These are phyloP conservation scores for Meloidogyne exigua DNA, from an alignment of 1,140 invertebrate genomes.

Conservation along the genomic window DNA sequence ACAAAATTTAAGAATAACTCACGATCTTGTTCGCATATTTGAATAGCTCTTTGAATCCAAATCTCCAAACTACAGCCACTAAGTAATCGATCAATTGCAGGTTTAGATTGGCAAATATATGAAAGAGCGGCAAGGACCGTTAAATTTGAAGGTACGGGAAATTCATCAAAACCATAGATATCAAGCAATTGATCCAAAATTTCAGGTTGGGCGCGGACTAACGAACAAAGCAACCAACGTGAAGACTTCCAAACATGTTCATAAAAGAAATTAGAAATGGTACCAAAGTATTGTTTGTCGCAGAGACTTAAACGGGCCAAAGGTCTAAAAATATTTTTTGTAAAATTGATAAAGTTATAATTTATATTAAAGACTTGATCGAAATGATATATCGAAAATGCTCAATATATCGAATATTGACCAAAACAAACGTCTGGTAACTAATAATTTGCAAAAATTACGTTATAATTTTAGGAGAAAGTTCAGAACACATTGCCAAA, in stretches of 20 bases:
- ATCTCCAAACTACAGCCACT: slow-evolving; percentile 10
- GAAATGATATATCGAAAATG: too few relatives aligned
- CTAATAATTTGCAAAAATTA: neutral
- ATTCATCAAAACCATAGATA: slow-evolving; percentile 3
- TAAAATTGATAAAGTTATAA: too few relatives aligned
- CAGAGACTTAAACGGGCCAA: neutral
- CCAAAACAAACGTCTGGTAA: too few relatives aligned
- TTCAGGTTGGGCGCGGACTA: slow-evolving; percentile 26
- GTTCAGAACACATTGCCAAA: slow-evolving; percentile 41
- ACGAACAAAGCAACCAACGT: slow-evolving; percentile 36
- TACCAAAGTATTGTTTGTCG: neutral
- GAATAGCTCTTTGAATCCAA: slow-evolving; percentile 28
- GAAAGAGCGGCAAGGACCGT: slow-evolving; percentile 17
- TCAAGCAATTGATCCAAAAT: slow-evolving; percentile 21
- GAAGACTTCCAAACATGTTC: slow-evolving; percentile 9
- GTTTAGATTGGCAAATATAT: slow-evolving; percentile 31
- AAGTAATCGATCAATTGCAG: slow-evolving; percentile 22
- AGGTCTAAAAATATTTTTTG: neutral
- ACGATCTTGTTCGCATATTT: slow-evolving; percentile 25
- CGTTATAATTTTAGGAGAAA: slow-evolving; percentile 31
- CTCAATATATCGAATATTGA: too few relatives aligned
- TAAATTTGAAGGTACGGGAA: neutral
- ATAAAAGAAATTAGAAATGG: neutral
- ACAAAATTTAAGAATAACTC: neutral
- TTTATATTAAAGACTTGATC: too few relatives aligned